Evolutionary conservation across 2,113 vertebrate genomes (phyloP).

Genomic region (Tamias sibiricus): DNA sequence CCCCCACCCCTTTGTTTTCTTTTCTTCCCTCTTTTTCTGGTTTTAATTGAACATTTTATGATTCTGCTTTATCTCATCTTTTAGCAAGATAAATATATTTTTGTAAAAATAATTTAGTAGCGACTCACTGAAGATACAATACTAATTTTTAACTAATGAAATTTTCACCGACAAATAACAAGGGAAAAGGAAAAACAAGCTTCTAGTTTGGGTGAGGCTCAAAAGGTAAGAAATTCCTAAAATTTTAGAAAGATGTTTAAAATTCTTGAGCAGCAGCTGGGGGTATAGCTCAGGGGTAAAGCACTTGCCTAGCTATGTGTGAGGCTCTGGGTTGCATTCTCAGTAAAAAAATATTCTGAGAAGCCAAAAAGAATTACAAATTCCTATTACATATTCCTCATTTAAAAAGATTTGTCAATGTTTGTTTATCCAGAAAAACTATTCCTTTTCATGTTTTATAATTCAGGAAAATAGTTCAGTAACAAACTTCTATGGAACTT

Average conservation of each 20-base stretch:
- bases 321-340: too few relatives aligned
- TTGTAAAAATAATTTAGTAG: slow-evolving; percentile 26
- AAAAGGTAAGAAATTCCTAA: not conserved
- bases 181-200: not conserved
- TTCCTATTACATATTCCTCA: not conserved
- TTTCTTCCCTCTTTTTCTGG: not conserved
- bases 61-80: not conserved
- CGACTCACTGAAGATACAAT: not conserved
- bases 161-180: not conserved
- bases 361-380: not conserved
- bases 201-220: not conserved
- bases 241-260: not conserved
- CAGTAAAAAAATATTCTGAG: too few relatives aligned
- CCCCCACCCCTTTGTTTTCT: not conserved
- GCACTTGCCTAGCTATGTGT: too few relatives aligned
- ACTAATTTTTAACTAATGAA: slow-evolving; percentile 31
- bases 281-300: too few relatives aligned
- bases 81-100: not conserved
- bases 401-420: not conserved
- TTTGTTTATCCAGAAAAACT: not conserved
- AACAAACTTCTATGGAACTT: not conserved
- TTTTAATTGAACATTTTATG: not conserved
- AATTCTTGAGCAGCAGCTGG: not conserved
- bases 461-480: not conserved
- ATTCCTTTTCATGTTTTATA: not conserved